phyloP scores from a whole-genome alignment of 2,797 vertebrate species.

The Varecia variegata region DNA sequence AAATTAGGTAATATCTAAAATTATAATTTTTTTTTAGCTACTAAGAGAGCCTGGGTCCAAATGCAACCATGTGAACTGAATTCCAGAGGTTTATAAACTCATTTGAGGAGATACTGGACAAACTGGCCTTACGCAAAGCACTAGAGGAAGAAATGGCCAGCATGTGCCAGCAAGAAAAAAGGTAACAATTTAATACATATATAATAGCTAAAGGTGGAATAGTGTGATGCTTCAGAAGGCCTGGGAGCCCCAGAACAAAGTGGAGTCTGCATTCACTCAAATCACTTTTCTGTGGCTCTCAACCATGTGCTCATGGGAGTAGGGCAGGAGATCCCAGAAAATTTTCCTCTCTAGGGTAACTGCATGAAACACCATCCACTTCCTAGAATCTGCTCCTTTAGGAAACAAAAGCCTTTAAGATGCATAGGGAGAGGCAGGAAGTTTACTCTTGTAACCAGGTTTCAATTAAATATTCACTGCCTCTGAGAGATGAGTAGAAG shows the following conservation, averaged over 20 bases:
- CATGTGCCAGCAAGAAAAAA: background rate
- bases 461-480: background rate
- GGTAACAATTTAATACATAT: background rate
- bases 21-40: background rate
- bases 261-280: background rate
- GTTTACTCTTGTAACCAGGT: background rate
- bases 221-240: background rate
- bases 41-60: background rate
- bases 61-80: background rate
- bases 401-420: background rate
- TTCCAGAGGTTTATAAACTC: background rate
- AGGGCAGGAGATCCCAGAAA: background rate
- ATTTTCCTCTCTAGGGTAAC: background rate
- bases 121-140: background rate
- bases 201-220: background rate
- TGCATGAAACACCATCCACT: background rate
- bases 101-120: background rate
- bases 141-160: background rate
- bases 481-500: background rate
- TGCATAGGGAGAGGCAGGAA: background rate
- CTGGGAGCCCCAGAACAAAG: background rate
- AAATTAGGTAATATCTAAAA: background rate
- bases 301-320: background rate
- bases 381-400: background rate
- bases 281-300: background rate